Evolutionary conservation across 2,888 invertebrate genomes (phyloP).

Genomic region (Orthosia gracilis): DNA sequence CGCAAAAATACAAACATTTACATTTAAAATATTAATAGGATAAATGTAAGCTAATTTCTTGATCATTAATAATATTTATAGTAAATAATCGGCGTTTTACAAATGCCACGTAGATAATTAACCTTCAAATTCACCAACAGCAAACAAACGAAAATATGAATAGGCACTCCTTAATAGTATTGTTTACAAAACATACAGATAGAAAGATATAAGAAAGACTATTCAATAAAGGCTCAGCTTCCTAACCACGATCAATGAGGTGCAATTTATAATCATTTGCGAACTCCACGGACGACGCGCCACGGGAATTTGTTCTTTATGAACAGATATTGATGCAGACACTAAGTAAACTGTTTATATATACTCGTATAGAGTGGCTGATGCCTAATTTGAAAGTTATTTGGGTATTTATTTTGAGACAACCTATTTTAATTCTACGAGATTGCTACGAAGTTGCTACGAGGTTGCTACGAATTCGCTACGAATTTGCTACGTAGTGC

Average conservation of each 20-base stretch:
- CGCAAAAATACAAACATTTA: no score
- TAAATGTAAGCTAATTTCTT: no score
- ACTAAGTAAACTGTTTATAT: neutral
- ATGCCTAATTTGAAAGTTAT: constrained; percentile 1
- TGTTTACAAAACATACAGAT: neutral
- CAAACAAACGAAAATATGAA: no score
- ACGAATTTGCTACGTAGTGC: no score
- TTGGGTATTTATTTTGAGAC: constrained; percentile 3
- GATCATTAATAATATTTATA: no score
- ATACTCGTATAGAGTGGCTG: constrained; percentile 10
- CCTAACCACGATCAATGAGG: constrained; percentile 12
- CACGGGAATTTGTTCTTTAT: neutral
- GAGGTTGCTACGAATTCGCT: constrained; percentile 15
- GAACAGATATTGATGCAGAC: neutral
- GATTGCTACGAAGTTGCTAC: constrained; percentile 36
- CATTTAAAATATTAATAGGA: no score
- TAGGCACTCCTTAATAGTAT: no score
- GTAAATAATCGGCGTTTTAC: no score
- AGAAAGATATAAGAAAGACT: neutral
- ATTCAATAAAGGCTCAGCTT: neutral
- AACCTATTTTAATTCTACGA: constrained; percentile 39
- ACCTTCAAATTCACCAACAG: no score
- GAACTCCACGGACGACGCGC: neutral
- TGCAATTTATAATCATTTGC: constrained; percentile 33
- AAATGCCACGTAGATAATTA: neutral